phyloP scores from a whole-genome alignment of 2,797 vertebrate species.

The Rousettus madagascariensis region DNA sequence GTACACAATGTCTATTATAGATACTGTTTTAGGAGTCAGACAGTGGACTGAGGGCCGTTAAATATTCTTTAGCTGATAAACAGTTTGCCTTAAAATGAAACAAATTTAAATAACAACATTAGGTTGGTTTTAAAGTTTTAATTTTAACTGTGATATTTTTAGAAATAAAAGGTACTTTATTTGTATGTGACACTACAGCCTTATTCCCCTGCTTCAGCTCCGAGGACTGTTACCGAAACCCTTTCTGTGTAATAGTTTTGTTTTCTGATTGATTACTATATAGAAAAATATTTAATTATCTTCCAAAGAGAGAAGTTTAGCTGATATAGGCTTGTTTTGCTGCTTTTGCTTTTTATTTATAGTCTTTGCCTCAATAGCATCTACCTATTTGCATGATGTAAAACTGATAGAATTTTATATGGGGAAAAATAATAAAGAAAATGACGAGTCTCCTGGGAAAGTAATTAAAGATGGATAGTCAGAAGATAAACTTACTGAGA shows the following conservation, averaged over 20 bases:
- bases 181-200: not conserved
- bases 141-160: not conserved
- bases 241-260: not conserved
- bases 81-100: slow-evolving; percentile 13
- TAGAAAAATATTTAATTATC: not conserved
- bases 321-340: slow-evolving; percentile 32
- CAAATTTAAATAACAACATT: slow-evolving; percentile 32
- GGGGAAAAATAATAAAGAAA: slow-evolving; percentile 58
- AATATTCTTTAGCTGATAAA: not conserved
- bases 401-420: slow-evolving; percentile 17
- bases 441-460: slow-evolving; percentile 1
- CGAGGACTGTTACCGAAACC: not conserved
- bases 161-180: slow-evolving; percentile 1
- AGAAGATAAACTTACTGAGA: not conserved
- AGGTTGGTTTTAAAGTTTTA: not conserved
- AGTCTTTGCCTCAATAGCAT: slow-evolving; percentile 30
- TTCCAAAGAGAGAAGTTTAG: not conserved
- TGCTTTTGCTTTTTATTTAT: slow-evolving; percentile 51
- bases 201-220: not conserved
- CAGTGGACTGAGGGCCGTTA: not conserved
- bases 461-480: slow-evolving; percentile 1
- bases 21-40: not conserved
- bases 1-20: not conserved
- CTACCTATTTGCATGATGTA: not conserved
- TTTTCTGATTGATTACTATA: not conserved